Conservation (phyloP, 2,797 vertebrate genomes). For the Hybognathus amarus region DNA sequence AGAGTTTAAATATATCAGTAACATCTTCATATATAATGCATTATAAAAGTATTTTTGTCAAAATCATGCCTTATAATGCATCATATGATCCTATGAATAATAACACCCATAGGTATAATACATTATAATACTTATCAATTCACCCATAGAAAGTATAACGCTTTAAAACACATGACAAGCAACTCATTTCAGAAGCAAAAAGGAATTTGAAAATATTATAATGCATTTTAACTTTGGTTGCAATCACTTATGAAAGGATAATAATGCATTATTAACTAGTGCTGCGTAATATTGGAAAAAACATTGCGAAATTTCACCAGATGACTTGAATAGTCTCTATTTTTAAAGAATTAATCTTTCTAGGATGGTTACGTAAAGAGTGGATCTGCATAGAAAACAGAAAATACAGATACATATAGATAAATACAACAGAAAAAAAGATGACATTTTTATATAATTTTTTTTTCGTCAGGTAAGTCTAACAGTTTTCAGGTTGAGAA, state of each 20-base stretch:
- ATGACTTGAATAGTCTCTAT: no score
- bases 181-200: not conserved
- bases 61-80: not conserved
- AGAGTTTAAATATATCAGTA: not conserved
- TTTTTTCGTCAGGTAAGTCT: no score
- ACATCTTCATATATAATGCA: not conserved
- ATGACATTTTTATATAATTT: no score
- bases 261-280: not conserved
- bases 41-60: not conserved
- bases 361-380: no score
- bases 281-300: no score
- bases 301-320: no score
- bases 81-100: not conserved
- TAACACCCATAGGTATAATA: not conserved
- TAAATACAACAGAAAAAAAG: no score
- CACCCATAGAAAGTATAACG: not conserved
- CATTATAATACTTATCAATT: not conserved
- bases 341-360: no score
- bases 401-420: no score
- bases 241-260: not conserved
- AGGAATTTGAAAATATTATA: not conserved
- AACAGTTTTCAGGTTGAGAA: no score
- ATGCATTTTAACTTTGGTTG: not conserved
- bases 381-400: no score
- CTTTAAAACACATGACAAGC: not conserved